Evolutionary conservation across 2,797 vertebrate genomes (phyloP).

Genomic region (Brachyalestes nurse): DNA sequence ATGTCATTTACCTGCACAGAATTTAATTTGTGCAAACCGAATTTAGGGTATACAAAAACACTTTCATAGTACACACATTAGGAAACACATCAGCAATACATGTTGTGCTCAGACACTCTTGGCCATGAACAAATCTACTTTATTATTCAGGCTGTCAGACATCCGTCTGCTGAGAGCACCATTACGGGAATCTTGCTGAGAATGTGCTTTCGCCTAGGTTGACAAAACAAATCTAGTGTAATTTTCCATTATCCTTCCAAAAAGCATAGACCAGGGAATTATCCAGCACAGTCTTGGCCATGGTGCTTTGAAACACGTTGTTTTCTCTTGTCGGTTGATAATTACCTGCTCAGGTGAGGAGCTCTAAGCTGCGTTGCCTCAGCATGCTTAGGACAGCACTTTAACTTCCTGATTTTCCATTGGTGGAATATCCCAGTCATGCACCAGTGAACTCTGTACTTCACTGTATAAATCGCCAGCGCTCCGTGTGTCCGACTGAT

Average conservation of each 20-base stretch:
- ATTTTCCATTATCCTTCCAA: not conserved
- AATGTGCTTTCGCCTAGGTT: slow-evolving; percentile 2
- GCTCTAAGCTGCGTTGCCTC: not conserved
- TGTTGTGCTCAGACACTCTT: not conserved
- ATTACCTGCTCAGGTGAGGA: not conserved
- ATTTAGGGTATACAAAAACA: not conserved
- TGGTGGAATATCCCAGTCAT: not conserved
- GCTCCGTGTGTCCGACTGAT: not conserved
- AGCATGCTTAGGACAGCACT: not conserved
- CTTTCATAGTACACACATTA: not conserved
- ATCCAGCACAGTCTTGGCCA: not conserved
- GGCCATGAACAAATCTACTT: not conserved
- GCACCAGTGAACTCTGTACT: not conserved
- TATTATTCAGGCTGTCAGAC: not conserved
- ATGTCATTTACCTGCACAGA: not conserved
- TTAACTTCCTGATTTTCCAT: not conserved
- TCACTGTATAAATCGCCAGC: not conserved
- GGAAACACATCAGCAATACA: not conserved
- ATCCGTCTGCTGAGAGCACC: not conserved
- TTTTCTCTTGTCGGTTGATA: not conserved
- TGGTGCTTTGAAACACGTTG: slow-evolving; percentile 3
- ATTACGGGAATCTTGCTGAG: slow-evolving; percentile 2
- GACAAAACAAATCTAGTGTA: slow-evolving; percentile 22
- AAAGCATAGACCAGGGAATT: not conserved
- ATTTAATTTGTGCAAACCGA: not conserved